Percentiles rank a stretch among this genome's conserved stretches.
These are phyloP conservation scores for Rutilus rutilus DNA, from an alignment of 2,113 vertebrate genomes.

Conservation along the genomic window DNA sequence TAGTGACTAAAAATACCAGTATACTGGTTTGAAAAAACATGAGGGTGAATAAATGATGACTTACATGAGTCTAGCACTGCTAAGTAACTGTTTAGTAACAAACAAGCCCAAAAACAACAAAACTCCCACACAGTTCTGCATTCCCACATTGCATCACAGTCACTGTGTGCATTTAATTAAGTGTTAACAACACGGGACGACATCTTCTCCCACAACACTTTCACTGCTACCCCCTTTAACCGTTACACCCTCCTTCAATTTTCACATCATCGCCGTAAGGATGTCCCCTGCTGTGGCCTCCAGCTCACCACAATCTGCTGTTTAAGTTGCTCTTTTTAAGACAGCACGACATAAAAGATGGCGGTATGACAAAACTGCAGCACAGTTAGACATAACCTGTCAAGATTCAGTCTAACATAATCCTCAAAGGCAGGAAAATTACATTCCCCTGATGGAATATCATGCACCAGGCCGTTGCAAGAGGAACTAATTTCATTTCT, in stretches of 20 bases:
- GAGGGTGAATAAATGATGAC: background rate
- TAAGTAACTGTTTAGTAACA: slow-evolving; percentile 15
- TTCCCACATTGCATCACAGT: background rate
- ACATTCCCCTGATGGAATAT: slow-evolving; percentile 20
- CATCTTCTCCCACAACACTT: slow-evolving; percentile 3
- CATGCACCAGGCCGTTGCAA: background rate
- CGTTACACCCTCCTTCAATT: background rate
- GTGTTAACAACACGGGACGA: background rate
- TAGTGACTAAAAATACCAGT: background rate
- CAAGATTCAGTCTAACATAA: slow-evolving; percentile 33
- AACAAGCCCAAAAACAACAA: background rate
- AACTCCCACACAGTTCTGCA: background rate
- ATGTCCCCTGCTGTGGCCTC: background rate
- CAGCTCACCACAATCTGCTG: slow-evolving; percentile 20
- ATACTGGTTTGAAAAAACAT: background rate
- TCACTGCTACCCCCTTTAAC: background rate
- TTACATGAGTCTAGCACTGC: slow-evolving; percentile 12
- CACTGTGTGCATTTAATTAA: slow-evolving; percentile 21
- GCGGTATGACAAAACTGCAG: background rate
- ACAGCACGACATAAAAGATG: background rate
- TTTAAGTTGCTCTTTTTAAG: slow-evolving; percentile 17
- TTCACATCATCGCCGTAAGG: slow-evolving; percentile 15
- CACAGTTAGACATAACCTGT: slow-evolving; percentile 23
- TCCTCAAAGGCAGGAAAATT: slow-evolving; percentile 39
- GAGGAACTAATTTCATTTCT: slow-evolving; percentile 46